Conservation (phyloP, 2,888 invertebrate species). For the Digitonthophagus gazella region DNA sequence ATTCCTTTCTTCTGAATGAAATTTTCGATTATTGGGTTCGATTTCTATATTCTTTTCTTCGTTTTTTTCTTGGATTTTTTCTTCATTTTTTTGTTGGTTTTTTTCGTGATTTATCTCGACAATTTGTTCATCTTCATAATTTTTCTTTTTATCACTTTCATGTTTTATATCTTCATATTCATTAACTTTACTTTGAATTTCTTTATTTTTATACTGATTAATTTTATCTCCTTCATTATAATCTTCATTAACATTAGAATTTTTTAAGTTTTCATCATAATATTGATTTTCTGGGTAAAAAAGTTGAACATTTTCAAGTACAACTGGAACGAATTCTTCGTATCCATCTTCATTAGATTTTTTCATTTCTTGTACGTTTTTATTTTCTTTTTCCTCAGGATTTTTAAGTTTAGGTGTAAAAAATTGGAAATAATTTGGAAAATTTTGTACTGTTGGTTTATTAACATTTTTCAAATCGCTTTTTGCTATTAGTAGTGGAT, state of each 20-base stretch:
- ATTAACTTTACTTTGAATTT: neutral
- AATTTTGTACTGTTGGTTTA: neutral
- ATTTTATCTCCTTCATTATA: neutral
- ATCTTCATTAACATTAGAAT: neutral
- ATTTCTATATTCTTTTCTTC: no score
- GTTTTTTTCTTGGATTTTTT: no score
- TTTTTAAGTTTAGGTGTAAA: slow-evolving; percentile 8
- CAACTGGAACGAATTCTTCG: neutral
- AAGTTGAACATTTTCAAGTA: neutral
- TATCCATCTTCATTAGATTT: neutral
- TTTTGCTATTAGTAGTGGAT: neutral
- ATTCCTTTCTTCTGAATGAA: no score
- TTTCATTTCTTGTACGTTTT: slow-evolving; percentile 24
- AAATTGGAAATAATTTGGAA: neutral
- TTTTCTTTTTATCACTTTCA: neutral
- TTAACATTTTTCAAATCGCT: neutral
- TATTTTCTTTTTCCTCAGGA: slow-evolving; percentile 20
- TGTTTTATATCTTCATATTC: neutral
- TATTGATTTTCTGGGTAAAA: slow-evolving; percentile 20
- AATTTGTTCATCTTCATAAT: no score
- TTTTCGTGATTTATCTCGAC: no score
- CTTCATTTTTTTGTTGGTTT: no score
- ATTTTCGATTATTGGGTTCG: no score
- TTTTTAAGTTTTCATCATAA: neutral
- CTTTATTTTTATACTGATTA: no score